Conservation (phyloP, 2,797 vertebrate species). For the Hozukius guyotensis region DNA sequence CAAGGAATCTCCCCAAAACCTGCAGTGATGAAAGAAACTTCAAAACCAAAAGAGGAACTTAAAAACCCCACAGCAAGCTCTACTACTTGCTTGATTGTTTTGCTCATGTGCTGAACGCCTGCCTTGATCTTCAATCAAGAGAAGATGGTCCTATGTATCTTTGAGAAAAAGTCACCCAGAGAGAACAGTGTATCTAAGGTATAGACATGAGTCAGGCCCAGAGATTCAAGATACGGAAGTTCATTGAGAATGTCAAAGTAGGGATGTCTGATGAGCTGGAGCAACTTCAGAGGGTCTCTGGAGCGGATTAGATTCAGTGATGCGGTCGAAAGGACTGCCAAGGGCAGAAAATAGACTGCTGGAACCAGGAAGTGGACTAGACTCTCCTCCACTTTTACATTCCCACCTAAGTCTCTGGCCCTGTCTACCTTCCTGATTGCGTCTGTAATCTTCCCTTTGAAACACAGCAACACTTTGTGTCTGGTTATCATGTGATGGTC, state of each 20-base stretch:
- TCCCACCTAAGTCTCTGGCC: conserved; percentile 4
- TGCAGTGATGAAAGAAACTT: neutral
- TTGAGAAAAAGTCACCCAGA: conserved; percentile 10
- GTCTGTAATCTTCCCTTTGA: conserved; percentile 52
- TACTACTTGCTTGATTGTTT: neutral
- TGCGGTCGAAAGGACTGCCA: rapidly evolving
- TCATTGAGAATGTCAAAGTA: conserved; percentile 11
- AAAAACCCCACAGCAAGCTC: neutral
- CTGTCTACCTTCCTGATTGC: conserved; percentile 27
- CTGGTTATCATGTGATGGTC: neutral
- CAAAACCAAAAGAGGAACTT: neutral
- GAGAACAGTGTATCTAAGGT: conserved; percentile 20
- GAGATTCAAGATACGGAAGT: neutral
- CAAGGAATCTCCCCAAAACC: neutral
- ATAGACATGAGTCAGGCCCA: conserved; percentile 62
- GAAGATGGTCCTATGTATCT: neutral
- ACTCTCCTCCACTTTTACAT: conserved; percentile 9
- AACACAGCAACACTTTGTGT: neutral
- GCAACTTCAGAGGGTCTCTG: conserved; percentile 4
- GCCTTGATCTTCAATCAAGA: neutral
- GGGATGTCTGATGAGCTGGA: neutral
- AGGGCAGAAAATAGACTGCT: rapidly evolving
- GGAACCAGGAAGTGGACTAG: conserved; percentile 3
- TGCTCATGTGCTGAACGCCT: neutral
- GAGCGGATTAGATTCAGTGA: rapidly evolving